These are phyloP conservation scores for Phymanthus crucifer DNA, from an alignment of 92 coral and sea anemone species.

Conservation along the genomic window DNA sequence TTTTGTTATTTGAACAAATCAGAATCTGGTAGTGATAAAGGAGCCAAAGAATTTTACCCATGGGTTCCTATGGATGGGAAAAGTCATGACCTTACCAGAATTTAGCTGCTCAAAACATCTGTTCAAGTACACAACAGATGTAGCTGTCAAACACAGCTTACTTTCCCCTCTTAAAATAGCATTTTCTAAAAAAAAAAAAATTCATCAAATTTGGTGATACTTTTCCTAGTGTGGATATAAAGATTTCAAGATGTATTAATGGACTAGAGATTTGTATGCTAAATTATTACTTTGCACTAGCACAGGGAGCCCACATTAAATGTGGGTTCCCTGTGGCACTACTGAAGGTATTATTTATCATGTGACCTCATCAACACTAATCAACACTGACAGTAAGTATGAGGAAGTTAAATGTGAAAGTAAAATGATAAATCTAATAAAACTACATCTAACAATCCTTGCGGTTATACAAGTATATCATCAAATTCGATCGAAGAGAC, in stretches of 20 bases:
- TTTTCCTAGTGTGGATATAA: background rate
- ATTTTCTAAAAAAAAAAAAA: conserved; percentile 50
- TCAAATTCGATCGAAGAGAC: background rate
- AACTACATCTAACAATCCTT: background rate
- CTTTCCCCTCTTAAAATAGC: conserved; percentile 63
- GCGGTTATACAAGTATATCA: background rate
- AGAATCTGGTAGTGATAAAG: no score
- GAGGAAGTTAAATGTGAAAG: background rate
- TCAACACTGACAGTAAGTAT: no score
- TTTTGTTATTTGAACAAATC: no score
- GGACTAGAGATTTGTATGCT: no score
- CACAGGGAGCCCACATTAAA: no score
- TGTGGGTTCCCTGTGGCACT: no score
- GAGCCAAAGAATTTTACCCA: no score
- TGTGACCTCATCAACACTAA: background rate
- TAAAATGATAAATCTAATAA: background rate
- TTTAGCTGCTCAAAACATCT: conserved; percentile 69
- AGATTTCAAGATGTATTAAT: no score
- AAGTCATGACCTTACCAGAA: conserved; percentile 52
- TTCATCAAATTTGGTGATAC: background rate
- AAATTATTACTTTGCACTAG: no score
- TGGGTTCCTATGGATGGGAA: no score
- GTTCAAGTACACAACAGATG: conserved; percentile 79
- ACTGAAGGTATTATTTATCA: background rate
- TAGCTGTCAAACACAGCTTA: conserved; percentile 79